Evolutionary conservation across 2,797 vertebrate genomes (phyloP).

Genomic region (Xenops minutus): DNA sequence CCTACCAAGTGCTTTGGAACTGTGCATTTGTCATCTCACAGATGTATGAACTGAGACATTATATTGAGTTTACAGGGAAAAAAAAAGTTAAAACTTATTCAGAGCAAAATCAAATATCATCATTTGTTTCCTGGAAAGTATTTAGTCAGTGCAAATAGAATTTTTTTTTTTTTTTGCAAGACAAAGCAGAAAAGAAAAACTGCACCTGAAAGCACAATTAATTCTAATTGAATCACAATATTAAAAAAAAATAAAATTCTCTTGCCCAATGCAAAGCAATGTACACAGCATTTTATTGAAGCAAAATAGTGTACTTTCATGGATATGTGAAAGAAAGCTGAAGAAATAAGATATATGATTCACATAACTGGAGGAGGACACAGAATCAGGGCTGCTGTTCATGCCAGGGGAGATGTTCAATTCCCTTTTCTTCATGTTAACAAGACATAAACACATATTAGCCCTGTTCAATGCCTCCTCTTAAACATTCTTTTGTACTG

Average conservation of each 20-base stretch:
- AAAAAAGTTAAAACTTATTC: background rate
- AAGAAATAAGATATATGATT: background rate
- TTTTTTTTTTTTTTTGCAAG: background rate
- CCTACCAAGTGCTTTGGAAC: background rate
- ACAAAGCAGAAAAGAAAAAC: background rate
- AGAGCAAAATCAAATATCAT: background rate
- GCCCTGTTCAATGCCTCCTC: background rate
- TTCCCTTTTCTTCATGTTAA: background rate
- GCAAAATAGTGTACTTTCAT: background rate
- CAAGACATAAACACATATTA: background rate
- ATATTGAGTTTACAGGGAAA: background rate
- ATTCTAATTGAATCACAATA: background rate
- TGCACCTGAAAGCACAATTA: background rate
- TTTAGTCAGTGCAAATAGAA: background rate
- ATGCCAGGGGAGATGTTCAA: background rate
- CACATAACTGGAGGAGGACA: background rate
- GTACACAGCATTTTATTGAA: background rate
- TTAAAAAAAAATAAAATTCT: background rate
- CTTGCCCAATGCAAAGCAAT: background rate
- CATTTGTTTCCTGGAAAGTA: background rate
- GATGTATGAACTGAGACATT: background rate
- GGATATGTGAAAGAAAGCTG: background rate
- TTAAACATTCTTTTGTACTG: background rate
- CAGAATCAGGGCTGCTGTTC: background rate
- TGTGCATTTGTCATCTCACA: conserved; percentile 23